phyloP scores from a whole-genome alignment of 1,140 invertebrate genomes.

The Zaprionus kolodkinae region DNA sequence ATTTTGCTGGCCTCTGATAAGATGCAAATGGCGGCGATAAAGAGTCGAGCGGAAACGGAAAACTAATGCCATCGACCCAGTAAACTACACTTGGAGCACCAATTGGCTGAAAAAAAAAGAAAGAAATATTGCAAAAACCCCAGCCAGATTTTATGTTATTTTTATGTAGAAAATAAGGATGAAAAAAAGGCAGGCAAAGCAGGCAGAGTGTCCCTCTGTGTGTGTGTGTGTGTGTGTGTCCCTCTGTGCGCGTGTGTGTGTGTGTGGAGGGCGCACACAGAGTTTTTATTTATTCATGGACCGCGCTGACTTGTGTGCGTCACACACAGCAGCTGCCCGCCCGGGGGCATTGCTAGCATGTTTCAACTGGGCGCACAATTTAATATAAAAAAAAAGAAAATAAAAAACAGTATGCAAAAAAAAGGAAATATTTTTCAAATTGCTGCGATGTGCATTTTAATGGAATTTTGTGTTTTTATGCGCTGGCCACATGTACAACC shows the following conservation, averaged over 20 bases:
- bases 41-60: slow-evolving; percentile 65
- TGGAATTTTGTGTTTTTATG: slow-evolving; percentile 45
- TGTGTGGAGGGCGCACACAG: slow-evolving; percentile 19
- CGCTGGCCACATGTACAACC: slow-evolving; percentile 26
- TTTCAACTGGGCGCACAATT: slow-evolving; percentile 35
- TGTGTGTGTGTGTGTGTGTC: background rate
- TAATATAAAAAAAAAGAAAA: slow-evolving; percentile 21
- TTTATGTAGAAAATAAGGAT: slow-evolving; percentile 61
- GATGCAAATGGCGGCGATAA: slow-evolving; percentile 76
- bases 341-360: slow-evolving; percentile 21
- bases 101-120: slow-evolving; percentile 23
- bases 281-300: slow-evolving; percentile 55
- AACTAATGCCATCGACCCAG: slow-evolving; percentile 51
- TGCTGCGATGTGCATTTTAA: slow-evolving; percentile 36
- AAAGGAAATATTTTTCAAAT: slow-evolving; percentile 8
- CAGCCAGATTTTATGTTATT: slow-evolving; percentile 73
- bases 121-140: slow-evolving; percentile 45
- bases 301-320: slow-evolving; percentile 38
- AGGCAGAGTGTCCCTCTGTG: background rate
- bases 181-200: background rate
- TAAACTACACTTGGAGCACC: slow-evolving; percentile 57
- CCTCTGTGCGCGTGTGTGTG: background rate
- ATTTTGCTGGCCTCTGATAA: slow-evolving; percentile 70
- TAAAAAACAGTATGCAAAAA: background rate
- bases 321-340: slow-evolving; percentile 13